Conservation (phyloP, 2,888 invertebrate genomes). For the Trichogramma evanescens region DNA sequence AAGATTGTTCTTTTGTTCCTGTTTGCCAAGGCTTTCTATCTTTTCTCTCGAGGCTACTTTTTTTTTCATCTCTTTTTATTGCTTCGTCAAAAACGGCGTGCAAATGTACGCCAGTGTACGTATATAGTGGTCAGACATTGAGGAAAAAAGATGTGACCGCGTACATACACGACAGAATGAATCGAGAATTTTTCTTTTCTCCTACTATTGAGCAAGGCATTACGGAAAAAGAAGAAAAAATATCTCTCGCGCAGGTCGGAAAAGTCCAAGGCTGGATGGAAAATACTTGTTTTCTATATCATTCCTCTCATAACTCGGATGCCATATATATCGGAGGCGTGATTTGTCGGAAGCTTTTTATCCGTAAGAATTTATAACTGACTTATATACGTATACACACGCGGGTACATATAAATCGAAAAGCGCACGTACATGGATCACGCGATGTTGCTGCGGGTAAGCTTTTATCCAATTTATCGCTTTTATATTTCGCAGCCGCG, state of each 20-base stretch:
- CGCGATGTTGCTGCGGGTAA: too few species aligned
- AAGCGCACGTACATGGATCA: too few species aligned
- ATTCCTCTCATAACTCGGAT: neutral
- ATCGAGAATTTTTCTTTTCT: constrained; percentile 16
- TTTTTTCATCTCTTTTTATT: constrained; percentile 22
- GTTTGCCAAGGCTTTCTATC: constrained; percentile 10
- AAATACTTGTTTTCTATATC: constrained; percentile 21
- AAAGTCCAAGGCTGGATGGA: constrained; percentile 15
- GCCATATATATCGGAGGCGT: neutral
- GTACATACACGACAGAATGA: constrained; percentile 11
- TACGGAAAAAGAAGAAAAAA: too few species aligned
- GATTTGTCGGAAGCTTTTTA: constrained; percentile 11
- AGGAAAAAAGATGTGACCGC: neutral
- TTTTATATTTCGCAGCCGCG: too few species aligned
- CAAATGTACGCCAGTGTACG: neutral
- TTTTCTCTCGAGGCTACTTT: constrained; percentile 15
- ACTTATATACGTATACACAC: too few species aligned
- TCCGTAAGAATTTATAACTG: too few species aligned
- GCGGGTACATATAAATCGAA: too few species aligned
- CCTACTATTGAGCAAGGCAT: too few species aligned
- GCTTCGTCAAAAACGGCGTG: constrained; percentile 20
- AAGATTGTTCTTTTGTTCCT: constrained; percentile 2
- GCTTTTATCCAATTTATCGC: too few species aligned
- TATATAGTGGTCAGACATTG: neutral
- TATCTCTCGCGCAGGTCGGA: neutral